Conservation (phyloP, 2,113 vertebrate genomes). For the Capreolus pygargus region DNA sequence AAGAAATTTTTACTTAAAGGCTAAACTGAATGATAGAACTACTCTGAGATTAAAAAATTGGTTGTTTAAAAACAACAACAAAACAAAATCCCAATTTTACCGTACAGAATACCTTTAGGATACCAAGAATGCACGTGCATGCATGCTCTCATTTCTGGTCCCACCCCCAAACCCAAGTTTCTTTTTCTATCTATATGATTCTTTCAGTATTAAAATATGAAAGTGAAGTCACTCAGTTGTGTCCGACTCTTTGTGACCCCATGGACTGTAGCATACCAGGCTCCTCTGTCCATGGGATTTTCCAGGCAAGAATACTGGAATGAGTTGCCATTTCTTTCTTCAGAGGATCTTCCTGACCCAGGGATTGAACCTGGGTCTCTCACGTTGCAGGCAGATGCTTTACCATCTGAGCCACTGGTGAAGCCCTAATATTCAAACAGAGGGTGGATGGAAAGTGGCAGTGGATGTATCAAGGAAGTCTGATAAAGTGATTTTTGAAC, state of each 20-base stretch:
- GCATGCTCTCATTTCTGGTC: background rate
- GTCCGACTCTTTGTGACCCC: no score
- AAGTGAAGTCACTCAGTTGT: no score
- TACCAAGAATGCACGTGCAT: background rate
- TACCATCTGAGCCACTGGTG: no score
- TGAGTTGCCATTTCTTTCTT: no score
- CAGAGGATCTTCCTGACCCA: no score
- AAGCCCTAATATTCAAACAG: background rate
- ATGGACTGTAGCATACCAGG: no score
- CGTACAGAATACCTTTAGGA: background rate
- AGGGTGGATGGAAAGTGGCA: background rate
- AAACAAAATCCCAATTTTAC: background rate
- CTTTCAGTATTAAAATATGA: background rate
- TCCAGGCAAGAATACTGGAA: no score
- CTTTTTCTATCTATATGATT: background rate
- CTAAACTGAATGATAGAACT: background rate
- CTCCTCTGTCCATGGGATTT: no score
- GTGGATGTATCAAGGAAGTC: background rate
- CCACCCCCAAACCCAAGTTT: background rate
- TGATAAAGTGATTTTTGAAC: background rate
- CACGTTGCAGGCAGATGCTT: no score
- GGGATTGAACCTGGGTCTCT: no score
- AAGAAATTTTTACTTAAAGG: background rate
- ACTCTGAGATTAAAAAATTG: background rate
- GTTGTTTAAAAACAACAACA: background rate